Percentiles rank a stretch among this genome's conserved stretches.
phyloP scores from a whole-genome alignment of 2,797 vertebrate species.

The Hypotaenidia philippensis region DNA sequence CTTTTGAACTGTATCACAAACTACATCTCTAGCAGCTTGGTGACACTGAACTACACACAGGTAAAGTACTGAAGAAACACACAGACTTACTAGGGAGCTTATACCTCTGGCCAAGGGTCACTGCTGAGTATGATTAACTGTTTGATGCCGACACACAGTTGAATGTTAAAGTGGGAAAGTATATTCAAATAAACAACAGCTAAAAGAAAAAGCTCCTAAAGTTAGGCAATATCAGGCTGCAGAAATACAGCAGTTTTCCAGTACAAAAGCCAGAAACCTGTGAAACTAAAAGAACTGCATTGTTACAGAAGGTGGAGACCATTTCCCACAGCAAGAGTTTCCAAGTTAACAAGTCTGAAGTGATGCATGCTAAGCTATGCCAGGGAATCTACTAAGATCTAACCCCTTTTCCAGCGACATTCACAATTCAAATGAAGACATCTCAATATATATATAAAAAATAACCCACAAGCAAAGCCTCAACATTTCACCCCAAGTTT shows the following conservation, averaged over 20 bases:
- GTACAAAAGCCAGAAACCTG: background rate
- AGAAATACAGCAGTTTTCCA: background rate
- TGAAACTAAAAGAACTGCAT: background rate
- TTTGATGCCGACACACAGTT: background rate
- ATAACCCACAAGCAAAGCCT: background rate
- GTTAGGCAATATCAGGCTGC: background rate
- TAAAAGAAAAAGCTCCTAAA: background rate
- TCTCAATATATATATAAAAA: background rate
- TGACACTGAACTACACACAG: background rate
- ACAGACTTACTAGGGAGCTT: background rate
- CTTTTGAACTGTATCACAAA: background rate
- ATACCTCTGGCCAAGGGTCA: background rate
- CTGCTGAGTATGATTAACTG: background rate
- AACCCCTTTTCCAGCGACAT: background rate
- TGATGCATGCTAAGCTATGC: background rate
- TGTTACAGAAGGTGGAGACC: background rate
- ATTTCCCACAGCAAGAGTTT: background rate
- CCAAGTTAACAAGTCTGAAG: background rate
- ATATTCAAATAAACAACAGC: background rate
- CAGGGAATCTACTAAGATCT: background rate
- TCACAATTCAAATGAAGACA: background rate
- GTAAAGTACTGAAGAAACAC: background rate
- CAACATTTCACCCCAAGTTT: background rate
- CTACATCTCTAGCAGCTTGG: background rate
- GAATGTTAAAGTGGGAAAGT: background rate